phyloP scores from a whole-genome alignment of 2,888 invertebrate genomes.

The Chrysina gloriosa region DNA sequence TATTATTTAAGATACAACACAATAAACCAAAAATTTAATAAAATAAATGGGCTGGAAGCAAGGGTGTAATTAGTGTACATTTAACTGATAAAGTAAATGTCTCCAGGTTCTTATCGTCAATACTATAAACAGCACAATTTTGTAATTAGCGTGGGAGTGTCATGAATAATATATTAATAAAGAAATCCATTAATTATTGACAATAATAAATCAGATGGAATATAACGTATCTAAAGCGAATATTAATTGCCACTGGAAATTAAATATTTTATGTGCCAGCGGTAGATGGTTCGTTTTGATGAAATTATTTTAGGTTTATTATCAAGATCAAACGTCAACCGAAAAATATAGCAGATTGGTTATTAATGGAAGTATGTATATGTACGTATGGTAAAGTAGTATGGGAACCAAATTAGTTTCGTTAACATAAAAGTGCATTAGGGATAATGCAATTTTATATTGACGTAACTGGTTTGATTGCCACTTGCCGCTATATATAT shows the following conservation, averaged over 20 bases:
- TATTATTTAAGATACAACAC: no score
- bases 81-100: no score
- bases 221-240: neutral
- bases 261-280: constrained; percentile 3
- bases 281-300: neutral
- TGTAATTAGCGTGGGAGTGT: neutral
- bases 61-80: no score
- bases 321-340: constrained; percentile 1
- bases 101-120: no score
- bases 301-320: neutral
- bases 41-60: no score
- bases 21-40: no score
- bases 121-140: neutral
- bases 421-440: no score
- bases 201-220: neutral
- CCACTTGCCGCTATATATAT: no score
- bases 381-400: no score
- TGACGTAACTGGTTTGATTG: no score
- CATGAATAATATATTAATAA: neutral
- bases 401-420: no score
- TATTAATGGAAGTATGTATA: neutral
- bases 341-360: neutral
- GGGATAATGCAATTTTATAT: no score
- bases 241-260: neutral
- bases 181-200: neutral